phyloP scores from a whole-genome alignment of 2,888 invertebrate genomes.

The Tiliacea aurago region DNA sequence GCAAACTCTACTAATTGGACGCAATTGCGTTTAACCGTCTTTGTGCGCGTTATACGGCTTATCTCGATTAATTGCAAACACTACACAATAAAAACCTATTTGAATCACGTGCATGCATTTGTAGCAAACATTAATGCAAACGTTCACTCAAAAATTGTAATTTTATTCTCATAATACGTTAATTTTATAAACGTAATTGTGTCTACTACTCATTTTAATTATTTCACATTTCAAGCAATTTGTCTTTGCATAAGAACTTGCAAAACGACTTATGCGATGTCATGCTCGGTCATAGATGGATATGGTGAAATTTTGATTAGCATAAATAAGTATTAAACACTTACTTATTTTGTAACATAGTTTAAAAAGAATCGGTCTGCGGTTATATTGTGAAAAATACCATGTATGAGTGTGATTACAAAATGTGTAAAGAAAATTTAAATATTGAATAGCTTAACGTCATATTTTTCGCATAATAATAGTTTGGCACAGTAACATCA shows the following conservation, averaged over 20 bases:
- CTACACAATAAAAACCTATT: conserved; percentile 78
- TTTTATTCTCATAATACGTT: conserved; percentile 46
- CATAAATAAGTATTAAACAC: conserved; percentile 41
- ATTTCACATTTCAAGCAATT: conserved; percentile 56
- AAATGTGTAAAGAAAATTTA: conserved; percentile 35
- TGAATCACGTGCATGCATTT: conserved; percentile 70
- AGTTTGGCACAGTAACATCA: conserved; percentile 50
- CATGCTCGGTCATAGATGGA: conserved; percentile 62
- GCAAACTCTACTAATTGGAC: conserved; percentile 83
- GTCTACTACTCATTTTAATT: conserved; percentile 48
- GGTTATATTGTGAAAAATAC: conserved; percentile 26
- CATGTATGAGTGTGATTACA: conserved; percentile 5
- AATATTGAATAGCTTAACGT: conserved; percentile 27
- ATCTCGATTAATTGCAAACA: conserved; percentile 80
- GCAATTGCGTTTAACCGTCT: conserved; percentile 82
- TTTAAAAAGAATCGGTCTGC: conserved; percentile 18
- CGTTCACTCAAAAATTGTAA: conserved; percentile 29
- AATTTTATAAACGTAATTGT: conserved; percentile 50
- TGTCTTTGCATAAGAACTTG: conserved; percentile 66
- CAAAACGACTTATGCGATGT: conserved; percentile 65
- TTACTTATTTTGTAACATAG: conserved; percentile 29
- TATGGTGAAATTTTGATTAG: conserved; percentile 52
- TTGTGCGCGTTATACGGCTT: conserved; percentile 79
- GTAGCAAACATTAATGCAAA: conserved; percentile 49
- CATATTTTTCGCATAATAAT: conserved; percentile 44